Conservation (phyloP, 2,113 vertebrate species). For the Engraulis encrasicolus region DNA sequence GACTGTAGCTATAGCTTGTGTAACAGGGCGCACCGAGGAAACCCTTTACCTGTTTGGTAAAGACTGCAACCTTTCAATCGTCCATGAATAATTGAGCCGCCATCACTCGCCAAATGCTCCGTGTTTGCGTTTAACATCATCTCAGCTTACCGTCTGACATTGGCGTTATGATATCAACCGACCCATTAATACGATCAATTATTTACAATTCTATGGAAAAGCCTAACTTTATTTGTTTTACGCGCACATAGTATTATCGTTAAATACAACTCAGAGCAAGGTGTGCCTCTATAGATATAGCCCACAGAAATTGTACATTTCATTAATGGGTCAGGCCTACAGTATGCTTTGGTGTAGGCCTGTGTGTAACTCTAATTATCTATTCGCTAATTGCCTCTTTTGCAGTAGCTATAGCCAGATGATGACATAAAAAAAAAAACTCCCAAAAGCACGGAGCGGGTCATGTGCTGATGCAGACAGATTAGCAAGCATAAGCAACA, state of each 20-base stretch:
- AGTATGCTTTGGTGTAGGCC: too few species aligned
- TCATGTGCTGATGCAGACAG: neutral
- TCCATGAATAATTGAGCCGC: slow-evolving; percentile 81
- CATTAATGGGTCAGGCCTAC: neutral
- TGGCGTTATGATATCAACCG: slow-evolving; percentile 75
- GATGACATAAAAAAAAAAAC: neutral
- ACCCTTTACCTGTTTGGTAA: neutral
- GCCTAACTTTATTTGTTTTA: neutral
- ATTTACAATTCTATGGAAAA: slow-evolving; percentile 58
- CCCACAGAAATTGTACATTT: neutral
- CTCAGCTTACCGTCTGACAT: slow-evolving; percentile 75
- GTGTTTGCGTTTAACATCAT: slow-evolving; percentile 70
- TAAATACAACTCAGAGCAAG: neutral
- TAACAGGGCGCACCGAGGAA: neutral
- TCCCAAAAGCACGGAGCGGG: neutral
- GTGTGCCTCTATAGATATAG: neutral
- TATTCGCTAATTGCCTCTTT: neutral
- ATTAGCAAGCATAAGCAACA: slow-evolving; percentile 17
- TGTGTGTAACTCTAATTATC: neutral
- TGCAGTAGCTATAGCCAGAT: neutral
- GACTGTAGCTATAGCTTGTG: neutral
- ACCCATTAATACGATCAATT: slow-evolving; percentile 70
- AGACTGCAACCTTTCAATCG: slow-evolving; percentile 70
- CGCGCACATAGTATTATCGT: neutral
- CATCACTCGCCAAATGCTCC: slow-evolving; percentile 79